Percentiles rank a stretch among this genome's conserved stretches.
Evolutionary conservation across 2,797 vertebrate species (phyloP).

Genomic region (Myotis daubentonii): DNA sequence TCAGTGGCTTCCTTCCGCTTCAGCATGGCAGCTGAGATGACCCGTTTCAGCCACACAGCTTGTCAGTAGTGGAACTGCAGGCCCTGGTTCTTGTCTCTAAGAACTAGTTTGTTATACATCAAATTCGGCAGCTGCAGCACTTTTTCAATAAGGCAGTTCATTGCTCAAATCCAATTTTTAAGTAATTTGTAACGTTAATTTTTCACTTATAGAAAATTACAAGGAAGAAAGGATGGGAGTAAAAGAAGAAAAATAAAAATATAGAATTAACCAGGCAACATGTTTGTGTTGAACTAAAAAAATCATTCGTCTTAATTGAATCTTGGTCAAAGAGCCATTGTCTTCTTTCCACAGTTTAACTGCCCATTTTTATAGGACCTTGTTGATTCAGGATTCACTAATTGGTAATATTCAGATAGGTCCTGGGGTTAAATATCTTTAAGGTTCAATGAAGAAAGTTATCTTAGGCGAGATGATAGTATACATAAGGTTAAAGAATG

Average conservation of each 20-base stretch:
- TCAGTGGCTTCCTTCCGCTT: background rate
- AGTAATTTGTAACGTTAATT: background rate
- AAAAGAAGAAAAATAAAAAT: background rate
- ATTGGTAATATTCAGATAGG: background rate
- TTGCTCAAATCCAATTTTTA: conserved; percentile 28
- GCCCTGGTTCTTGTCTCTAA: background rate
- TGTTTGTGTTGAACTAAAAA: background rate
- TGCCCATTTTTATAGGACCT: background rate
- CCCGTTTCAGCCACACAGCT: background rate
- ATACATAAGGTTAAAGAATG: background rate
- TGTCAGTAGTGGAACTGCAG: background rate
- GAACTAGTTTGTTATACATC: background rate
- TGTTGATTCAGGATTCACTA: background rate
- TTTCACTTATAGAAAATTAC: background rate
- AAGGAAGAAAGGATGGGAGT: background rate
- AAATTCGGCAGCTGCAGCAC: background rate
- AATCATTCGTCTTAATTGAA: background rate
- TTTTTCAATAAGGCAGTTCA: background rate
- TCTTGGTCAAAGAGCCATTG: background rate
- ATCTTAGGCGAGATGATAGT: background rate
- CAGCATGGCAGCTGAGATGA: background rate
- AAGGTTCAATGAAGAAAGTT: background rate
- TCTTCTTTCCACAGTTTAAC: background rate
- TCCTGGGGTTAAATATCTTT: background rate
- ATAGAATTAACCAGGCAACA: background rate